These are phyloP conservation scores for Panopea generosa DNA, from an alignment of 2,888 invertebrate genomes.

Conservation along the genomic window DNA sequence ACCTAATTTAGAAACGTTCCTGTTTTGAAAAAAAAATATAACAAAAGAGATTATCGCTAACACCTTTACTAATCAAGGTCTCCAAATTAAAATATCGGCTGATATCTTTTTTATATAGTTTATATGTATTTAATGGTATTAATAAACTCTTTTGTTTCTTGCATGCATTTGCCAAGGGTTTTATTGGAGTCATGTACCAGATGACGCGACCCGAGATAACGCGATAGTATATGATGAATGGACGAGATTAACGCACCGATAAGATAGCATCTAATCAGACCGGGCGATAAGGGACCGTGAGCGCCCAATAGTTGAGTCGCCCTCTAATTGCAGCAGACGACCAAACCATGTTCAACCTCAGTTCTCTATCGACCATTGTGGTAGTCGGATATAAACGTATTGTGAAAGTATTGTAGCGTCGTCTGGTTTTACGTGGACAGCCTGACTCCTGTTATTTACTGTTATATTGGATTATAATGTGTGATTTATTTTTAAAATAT, in stretches of 20 bases:
- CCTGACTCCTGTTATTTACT: too few relatives aligned
- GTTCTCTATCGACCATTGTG: conserved; percentile 45
- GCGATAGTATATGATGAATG: conserved; percentile 59
- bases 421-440: not conserved
- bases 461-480: not conserved
- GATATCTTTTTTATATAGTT: too few relatives aligned
- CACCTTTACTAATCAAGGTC: not conserved
- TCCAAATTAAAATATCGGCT: not conserved
- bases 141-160: conserved; percentile 22
- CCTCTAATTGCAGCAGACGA: conserved; percentile 52
- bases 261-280: conserved; percentile 61
- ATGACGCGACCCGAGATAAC: conserved; percentile 57
- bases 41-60: not conserved
- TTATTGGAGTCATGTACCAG: conserved; percentile 41
- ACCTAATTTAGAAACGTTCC: too few relatives aligned
- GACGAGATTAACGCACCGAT: conserved; percentile 54
- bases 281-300: conserved; percentile 51
- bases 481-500: too few relatives aligned
- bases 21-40: too few relatives aligned
- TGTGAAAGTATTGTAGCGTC: not conserved
- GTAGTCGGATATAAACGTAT: conserved; percentile 8
- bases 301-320: conserved; percentile 54
- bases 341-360: conserved; percentile 40
- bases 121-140: not conserved
- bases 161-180: not conserved